Evolutionary conservation across 2,113 vertebrate genomes (phyloP).

Genomic region (Gasterosteus aculeatus): DNA sequence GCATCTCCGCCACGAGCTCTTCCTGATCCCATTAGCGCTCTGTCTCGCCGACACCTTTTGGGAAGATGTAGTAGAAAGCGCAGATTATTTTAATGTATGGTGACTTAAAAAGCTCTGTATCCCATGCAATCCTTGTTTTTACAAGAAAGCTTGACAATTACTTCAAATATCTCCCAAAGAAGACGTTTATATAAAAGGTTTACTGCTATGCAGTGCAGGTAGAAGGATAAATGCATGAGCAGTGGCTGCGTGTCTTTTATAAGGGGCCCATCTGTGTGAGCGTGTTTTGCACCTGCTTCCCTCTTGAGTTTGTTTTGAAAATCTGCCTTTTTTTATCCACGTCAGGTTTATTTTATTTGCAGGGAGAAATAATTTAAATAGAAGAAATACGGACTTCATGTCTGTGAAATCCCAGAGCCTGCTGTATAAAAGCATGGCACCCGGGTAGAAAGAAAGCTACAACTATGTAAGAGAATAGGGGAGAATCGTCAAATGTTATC

Average conservation of each 20-base stretch:
- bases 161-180: not conserved
- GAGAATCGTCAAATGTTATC: not conserved
- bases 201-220: not conserved
- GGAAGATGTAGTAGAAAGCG: not conserved
- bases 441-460: not conserved
- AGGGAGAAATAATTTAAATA: conserved; percentile 13
- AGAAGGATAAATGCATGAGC: not conserved
- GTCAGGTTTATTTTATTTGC: conserved; percentile 5
- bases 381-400: not conserved
- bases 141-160: not conserved
- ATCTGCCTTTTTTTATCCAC: not conserved
- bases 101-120: not conserved
- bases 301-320: conserved; percentile 14
- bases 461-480: not conserved
- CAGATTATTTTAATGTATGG: not conserved
- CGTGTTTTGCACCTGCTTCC: not conserved
- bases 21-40: not conserved
- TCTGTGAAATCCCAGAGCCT: not conserved
- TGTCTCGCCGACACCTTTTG: not conserved
- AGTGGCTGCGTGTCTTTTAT: not conserved
- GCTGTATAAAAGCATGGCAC: not conserved
- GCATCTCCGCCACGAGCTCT: not conserved
- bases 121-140: not conserved
- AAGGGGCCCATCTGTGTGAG: not conserved
- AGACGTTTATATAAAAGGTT: not conserved